Percentiles rank a stretch among this genome's conserved stretches.
phyloP scores from a whole-genome alignment of 1,140 invertebrate genomes.

The Leucophenga varia region DNA sequence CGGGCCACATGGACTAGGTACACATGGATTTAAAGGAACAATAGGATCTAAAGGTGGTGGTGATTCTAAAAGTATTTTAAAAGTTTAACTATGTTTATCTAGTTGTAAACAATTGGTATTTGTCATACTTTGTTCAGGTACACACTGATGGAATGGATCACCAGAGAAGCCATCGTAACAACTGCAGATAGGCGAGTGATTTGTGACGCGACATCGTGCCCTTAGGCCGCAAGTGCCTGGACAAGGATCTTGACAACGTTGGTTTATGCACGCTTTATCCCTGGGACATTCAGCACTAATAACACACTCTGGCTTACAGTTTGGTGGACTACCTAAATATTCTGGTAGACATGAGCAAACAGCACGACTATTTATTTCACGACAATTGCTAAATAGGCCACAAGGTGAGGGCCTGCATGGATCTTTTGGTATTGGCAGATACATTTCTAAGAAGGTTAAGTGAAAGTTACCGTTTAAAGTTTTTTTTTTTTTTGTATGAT shows the following conservation, averaged over 20 bases:
- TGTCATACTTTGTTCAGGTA: constrained; percentile 46
- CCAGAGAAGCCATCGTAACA: constrained; percentile 74
- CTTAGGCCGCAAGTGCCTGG: constrained; percentile 80
- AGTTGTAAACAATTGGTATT: background rate
- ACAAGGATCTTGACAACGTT: constrained; percentile 79
- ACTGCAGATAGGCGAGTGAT: constrained; percentile 80
- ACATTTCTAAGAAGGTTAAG: constrained; percentile 57
- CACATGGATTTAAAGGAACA: constrained; percentile 58
- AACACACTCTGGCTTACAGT: constrained; percentile 79
- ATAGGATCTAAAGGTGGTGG: constrained; percentile 37
- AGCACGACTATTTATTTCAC: constrained; percentile 69
- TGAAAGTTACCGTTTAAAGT: constrained; percentile 37
- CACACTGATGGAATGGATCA: constrained; percentile 70
- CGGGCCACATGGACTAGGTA: constrained; percentile 68
- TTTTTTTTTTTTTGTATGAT: background rate
- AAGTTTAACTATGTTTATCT: constrained; percentile 12
- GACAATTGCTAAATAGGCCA: constrained; percentile 78
- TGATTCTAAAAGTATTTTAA: constrained; percentile 26
- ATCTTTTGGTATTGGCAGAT: constrained; percentile 61
- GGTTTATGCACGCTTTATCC: constrained; percentile 74
- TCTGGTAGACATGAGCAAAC: constrained; percentile 79
- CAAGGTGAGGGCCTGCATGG: constrained; percentile 81
- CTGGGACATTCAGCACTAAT: constrained; percentile 78
- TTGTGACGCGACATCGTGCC: constrained; percentile 78
- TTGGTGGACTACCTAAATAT: constrained; percentile 76